Evolutionary conservation across 1,140 invertebrate species (phyloP).

Genomic region (Drosophila mayri): DNA sequence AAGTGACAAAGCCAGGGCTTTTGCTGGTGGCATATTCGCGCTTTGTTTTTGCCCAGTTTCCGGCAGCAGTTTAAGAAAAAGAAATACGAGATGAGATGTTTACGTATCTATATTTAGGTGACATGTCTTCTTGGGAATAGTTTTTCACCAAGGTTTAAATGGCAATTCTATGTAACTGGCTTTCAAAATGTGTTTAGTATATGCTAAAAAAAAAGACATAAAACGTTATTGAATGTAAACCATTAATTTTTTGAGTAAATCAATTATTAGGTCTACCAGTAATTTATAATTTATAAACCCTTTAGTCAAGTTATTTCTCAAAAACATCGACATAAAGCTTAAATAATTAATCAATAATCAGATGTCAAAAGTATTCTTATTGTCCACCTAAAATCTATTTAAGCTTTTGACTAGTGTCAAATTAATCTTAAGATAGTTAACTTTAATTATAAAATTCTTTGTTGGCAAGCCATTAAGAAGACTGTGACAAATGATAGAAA

Average conservation of each 20-base stretch:
- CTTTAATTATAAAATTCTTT: constrained; percentile 6
- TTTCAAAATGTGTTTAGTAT: too few species aligned
- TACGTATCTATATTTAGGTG: constrained; percentile 12
- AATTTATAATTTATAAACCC: not conserved
- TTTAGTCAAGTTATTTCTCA: not conserved
- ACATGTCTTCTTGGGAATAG: constrained; percentile 14
- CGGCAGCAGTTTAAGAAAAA: constrained; percentile 55
- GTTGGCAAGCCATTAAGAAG: constrained; percentile 6
- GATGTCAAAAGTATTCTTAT: not conserved
- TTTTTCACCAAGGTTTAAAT: constrained; percentile 54
- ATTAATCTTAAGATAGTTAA: constrained; percentile 2
- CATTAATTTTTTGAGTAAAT: too few species aligned
- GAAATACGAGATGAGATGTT: constrained; percentile 41
- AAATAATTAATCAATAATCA: not conserved
- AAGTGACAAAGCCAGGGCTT: constrained; percentile 65
- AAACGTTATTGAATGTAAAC: too few species aligned
- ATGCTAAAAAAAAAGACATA: too few species aligned
- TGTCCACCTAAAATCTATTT: not conserved
- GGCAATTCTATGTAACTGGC: constrained; percentile 29
- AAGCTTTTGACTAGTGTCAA: not conserved
- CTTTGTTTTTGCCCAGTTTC: constrained; percentile 60
- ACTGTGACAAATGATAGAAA: constrained; percentile 33
- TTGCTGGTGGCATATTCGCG: constrained; percentile 24
- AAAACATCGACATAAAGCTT: not conserved
- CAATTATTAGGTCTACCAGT: too few species aligned